Evolutionary conservation across 1,140 invertebrate species (phyloP).

Genomic region (Drosophila parabipectinata): DNA sequence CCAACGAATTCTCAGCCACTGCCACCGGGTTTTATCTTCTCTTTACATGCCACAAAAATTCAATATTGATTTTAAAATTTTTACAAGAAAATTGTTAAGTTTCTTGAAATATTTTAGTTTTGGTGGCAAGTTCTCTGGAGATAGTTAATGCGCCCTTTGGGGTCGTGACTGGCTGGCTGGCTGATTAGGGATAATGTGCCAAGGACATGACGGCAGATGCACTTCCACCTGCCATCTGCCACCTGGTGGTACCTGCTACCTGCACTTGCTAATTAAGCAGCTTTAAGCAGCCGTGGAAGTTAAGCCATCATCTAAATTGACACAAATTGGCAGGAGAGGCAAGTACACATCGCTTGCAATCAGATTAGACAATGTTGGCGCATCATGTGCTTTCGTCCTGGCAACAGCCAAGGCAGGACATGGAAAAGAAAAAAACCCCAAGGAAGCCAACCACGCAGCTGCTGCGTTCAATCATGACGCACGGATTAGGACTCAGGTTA

Average conservation of each 20-base stretch:
- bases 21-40: background rate
- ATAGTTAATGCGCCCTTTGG: background rate
- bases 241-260: too few species aligned
- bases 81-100: too few species aligned
- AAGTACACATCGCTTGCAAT: slow-evolving; percentile 60
- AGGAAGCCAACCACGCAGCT: slow-evolving; percentile 58
- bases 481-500: slow-evolving; percentile 77
- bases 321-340: slow-evolving; percentile 67
- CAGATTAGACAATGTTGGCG: slow-evolving; percentile 57
- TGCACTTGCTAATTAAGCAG: slow-evolving; percentile 27
- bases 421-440: background rate
- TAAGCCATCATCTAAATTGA: slow-evolving; percentile 47
- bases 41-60: background rate
- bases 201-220: slow-evolving; percentile 24
- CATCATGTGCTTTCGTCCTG: slow-evolving; percentile 41
- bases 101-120: too few species aligned
- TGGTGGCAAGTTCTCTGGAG: too few species aligned
- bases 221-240: background rate
- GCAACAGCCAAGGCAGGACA: background rate
- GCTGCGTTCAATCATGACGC: slow-evolving; percentile 79
- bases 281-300: slow-evolving; percentile 7
- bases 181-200: slow-evolving; percentile 39
- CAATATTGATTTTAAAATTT: background rate
- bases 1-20: too few species aligned
- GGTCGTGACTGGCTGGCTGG: background rate